phyloP scores from a whole-genome alignment of 2,113 vertebrate genomes.

The Mormyrus lacerda region DNA sequence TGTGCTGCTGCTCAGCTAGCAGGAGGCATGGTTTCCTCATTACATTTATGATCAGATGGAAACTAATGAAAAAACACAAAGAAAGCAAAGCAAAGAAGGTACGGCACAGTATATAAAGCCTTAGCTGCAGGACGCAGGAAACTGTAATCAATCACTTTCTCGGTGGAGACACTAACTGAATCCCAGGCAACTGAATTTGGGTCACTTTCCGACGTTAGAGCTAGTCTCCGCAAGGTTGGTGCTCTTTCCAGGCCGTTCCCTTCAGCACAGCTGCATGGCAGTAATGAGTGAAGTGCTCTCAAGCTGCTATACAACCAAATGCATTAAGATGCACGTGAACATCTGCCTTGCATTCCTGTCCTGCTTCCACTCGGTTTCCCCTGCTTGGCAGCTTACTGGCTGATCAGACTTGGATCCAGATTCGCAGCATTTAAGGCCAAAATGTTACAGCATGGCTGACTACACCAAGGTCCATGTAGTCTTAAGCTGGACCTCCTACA shows the following conservation, averaged over 20 bases:
- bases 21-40: not conserved
- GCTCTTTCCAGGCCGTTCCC: not conserved
- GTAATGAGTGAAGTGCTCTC: not conserved
- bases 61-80: constrained; percentile 4
- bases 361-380: not conserved
- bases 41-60: not conserved
- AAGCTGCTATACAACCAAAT: not conserved
- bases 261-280: not conserved
- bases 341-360: not conserved
- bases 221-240: not conserved
- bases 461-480: not conserved
- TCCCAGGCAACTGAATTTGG: not conserved
- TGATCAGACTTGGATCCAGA: not conserved
- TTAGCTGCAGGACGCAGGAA: not conserved
- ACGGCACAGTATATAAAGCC: not conserved
- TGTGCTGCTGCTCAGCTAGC: not conserved
- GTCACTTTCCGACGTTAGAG: not conserved
- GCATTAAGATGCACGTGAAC: not conserved
- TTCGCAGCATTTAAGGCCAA: not conserved
- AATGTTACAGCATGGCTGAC: not conserved
- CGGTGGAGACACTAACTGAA: not conserved
- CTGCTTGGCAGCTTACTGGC: not conserved
- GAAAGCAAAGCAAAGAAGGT: constrained; percentile 6
- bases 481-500: not conserved
- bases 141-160: not conserved